These are phyloP conservation scores for Trididemnum clinides DNA, from an alignment of 23 tunicate species.

Conservation along the genomic window DNA sequence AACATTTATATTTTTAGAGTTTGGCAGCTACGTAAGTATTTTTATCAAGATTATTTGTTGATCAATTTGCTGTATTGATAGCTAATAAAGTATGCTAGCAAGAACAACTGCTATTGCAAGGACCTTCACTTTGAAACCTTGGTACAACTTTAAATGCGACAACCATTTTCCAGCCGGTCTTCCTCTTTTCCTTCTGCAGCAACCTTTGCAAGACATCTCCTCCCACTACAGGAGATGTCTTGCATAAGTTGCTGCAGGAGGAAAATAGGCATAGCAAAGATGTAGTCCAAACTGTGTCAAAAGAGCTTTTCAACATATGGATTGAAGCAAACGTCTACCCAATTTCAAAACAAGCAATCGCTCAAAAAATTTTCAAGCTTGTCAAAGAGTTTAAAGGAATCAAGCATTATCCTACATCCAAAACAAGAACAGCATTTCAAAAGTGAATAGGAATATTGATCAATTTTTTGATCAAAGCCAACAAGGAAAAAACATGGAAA, in stretches of 20 bases:
- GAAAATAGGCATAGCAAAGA: not conserved
- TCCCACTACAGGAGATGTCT: not conserved
- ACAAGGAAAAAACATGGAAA: not conserved
- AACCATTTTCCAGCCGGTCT: too few relatives aligned
- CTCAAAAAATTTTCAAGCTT: not conserved
- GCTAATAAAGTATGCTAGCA: not conserved
- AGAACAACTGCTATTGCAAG: not conserved
- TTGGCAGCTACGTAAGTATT: too few relatives aligned
- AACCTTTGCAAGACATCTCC: too few relatives aligned
- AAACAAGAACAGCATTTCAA: not conserved
- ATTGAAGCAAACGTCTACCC: slow-evolving; percentile 5
- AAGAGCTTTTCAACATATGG: slow-evolving; percentile 14
- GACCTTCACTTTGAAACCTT: not conserved
- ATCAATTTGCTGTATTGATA: not conserved
- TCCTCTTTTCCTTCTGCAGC: not conserved
- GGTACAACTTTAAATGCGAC: too few relatives aligned
- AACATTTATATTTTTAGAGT: not conserved
- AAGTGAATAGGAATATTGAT: not conserved
- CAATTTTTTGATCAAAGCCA: not conserved
- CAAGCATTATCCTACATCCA: not conserved
- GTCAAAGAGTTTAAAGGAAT: not conserved
- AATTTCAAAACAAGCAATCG: not conserved
- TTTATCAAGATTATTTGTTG: not conserved
- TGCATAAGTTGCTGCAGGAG: not conserved
- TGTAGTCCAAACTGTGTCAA: not conserved